Evolutionary conservation across 2,113 vertebrate species (phyloP), one percentile per base, ranked within the genome.

Genomic region (Danio rerio): DNA sequence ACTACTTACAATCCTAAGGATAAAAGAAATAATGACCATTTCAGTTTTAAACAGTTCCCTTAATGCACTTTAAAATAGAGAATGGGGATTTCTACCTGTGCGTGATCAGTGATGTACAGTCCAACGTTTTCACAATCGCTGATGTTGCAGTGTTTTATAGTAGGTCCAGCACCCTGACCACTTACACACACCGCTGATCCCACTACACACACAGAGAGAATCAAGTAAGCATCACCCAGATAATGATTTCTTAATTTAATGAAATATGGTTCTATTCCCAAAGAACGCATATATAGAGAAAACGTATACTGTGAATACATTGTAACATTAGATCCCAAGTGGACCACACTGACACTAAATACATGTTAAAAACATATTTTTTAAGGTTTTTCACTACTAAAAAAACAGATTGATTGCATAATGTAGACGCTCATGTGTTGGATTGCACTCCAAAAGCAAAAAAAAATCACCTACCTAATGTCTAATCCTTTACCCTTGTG

Each of bases 71-170:
- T 2, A 53, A 73, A 59, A 76, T 5, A 50, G 18, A 62, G 7
- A 62, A 31, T 16, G 5, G 7, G 40, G 18, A 5, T 62, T 81
- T 5, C 86, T 96, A 99, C 98, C 97, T 99, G 97, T 84, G 98
- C 98, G 4, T 99, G 98, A 92, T 99, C 98, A 69, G 98, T 99
- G 91, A 99, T 99, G 89, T 99, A 99, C 82, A 99, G 95, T 73
- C 98, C 98, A 83, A 99, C 98, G 63, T 99, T 99, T 94, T 99
- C 98, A 96, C 98, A 99, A 94, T 99, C 98, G 71, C 98, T 99
- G 93, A 99, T 99, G 93, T 98, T 99, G 93, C 98, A 99, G 93
- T 99, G 97, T 90, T 98, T 99, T 89, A 99, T 99, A 71, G 96
- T 99, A 63, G 98, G 98, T 95, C 96, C 97, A 18, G 98, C 98